Evolutionary conservation across 2,113 vertebrate species (phyloP).

Genomic region (Microcebus jonahi): DNA sequence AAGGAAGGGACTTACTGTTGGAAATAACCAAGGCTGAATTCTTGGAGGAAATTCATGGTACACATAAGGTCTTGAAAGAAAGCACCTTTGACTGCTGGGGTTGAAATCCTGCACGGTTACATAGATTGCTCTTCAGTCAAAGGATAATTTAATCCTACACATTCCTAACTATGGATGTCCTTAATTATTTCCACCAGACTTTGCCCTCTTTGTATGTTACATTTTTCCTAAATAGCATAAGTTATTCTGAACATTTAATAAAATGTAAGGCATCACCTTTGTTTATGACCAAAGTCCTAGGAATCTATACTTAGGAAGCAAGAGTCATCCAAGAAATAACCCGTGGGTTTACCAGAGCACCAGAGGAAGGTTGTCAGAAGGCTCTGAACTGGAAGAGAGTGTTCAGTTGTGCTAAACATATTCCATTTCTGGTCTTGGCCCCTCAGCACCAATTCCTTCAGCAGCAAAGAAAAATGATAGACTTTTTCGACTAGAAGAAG

Average conservation of each 20-base stretch:
- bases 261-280: not conserved
- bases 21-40: constrained; percentile 51
- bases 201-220: not conserved
- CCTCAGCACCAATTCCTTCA: constrained; percentile 49
- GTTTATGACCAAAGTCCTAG: not conserved
- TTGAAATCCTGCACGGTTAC: constrained; percentile 16
- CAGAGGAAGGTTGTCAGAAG: not conserved
- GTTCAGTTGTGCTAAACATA: not conserved
- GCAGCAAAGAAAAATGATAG: constrained; percentile 43
- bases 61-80: not conserved
- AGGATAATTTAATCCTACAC: not conserved
- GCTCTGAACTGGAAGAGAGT: not conserved
- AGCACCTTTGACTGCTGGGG: not conserved
- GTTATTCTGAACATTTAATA: constrained; percentile 51
- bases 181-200: constrained; percentile 40
- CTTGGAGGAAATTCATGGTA: constrained; percentile 15
- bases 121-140: constrained; percentile 1
- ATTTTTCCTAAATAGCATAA: constrained; percentile 33
- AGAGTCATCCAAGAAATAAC: not conserved
- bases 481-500: not conserved
- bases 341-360: not conserved
- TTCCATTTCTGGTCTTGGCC: not conserved
- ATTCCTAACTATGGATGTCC: constrained; percentile 31
- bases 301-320: constrained; percentile 12
- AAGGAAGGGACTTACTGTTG: constrained; percentile 57